These are phyloP conservation scores for Bilobella aurantiaca DNA, from an alignment of 1,140 invertebrate species.

Conservation along the genomic window DNA sequence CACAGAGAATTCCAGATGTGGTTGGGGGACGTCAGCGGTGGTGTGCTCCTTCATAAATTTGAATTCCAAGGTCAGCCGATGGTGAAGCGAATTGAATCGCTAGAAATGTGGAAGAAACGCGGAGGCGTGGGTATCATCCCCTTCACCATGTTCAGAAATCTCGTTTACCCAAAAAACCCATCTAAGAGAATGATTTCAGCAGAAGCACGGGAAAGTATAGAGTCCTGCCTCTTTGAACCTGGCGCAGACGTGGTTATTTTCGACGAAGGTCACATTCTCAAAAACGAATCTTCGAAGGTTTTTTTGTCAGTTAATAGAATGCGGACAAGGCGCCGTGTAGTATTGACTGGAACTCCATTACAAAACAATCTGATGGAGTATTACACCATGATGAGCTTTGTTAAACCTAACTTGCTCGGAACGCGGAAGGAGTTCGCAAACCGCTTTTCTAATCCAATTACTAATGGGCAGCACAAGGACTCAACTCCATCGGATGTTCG, in stretches of 20 bases:
- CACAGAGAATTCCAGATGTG: constrained; percentile 83
- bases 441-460: constrained; percentile 49
- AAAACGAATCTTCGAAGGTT: too few species aligned
- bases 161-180: not conserved
- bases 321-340: constrained; percentile 60
- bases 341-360: constrained; percentile 83
- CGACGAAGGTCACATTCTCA: constrained; percentile 87
- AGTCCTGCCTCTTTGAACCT: constrained; percentile 54
- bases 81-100: constrained; percentile 42
- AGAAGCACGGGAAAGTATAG: constrained; percentile 49
- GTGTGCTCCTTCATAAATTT: constrained; percentile 63
- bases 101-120: not conserved
- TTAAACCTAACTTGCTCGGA: constrained; percentile 89
- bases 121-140: not conserved
- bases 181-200: not conserved
- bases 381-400: constrained; percentile 70
- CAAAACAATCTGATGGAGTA: constrained; percentile 89
- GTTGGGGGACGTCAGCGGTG: constrained; percentile 53
- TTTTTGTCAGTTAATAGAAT: not conserved
- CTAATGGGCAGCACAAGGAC: constrained; percentile 50
- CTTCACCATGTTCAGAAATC: not conserved
- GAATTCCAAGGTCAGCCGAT: constrained; percentile 72
- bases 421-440: constrained; percentile 79
- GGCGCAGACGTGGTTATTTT: constrained; percentile 84
- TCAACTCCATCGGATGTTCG: constrained; percentile 45